Base-by-base conservation (phyloP, 1,140 invertebrate genomes). In the Drosophila paulistorum region DNA sequence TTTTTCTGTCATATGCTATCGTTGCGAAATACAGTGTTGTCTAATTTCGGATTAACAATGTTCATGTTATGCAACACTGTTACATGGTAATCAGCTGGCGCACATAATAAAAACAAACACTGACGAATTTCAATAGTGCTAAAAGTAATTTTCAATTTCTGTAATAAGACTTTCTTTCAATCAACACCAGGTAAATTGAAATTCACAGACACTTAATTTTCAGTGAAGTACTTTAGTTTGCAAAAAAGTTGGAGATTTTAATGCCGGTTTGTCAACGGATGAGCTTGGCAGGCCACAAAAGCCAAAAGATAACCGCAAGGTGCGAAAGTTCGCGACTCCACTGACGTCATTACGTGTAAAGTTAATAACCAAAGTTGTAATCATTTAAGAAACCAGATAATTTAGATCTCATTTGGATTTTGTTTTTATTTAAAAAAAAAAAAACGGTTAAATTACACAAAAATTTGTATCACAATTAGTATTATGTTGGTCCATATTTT, bases 381-480 rank as follows among this genome's bases (percentile, higher is more conserved):
- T 6, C 6, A 6, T 30, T 6, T 30, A 6, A 30, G 26, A 30
- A 30, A 30, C 5, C 30, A 30, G 30, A 30, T 30, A 7, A 37
- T 37, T 37, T 37, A 37, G 14, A 48, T 23, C 45, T 51, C 45
- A 51, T 59, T 59, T 37, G 57, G 74, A 77, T 71, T 77, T 74
- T 55, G 63, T 74, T 77, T 87, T 87, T 81, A 84, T 78, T 90
- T 76, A 82, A 77, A 71, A 82, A 82, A 77, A 71, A 82, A 17
- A 77, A 80, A 62, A 62, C 35, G 57, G 74, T 87, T 87, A 90
- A 89, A 90, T 89, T 89, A 89, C 85, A 89, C 89, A 89, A 87
- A 87, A 85, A 85, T 74, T 65, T 81, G 42, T 89, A 89, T 89
- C 84, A 89, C 84, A 89, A 89, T 89, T 78, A 90, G 85, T 89